Base-by-base conservation (phyloP, 2,113 vertebrate species). In the Salvelinus alpinus region DNA sequence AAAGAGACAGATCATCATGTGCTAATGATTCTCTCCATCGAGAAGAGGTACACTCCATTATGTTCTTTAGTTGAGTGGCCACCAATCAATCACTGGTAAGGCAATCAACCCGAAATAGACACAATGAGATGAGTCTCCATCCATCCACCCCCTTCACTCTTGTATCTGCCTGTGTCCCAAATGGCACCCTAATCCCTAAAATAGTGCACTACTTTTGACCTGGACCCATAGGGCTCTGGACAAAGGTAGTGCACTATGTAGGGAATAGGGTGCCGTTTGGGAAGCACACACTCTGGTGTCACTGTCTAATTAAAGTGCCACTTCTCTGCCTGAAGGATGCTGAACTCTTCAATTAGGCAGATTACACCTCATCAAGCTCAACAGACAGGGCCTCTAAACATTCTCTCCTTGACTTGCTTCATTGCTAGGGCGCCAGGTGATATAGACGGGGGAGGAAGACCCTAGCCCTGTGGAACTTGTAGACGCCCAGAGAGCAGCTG, bases 321-420 rank as follows among this genome's bases (percentile, higher is more conserved):
- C 51, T 70, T 66, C 6, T 78, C 73, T 72, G 70, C 74, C 80
- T 78, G 72, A 78, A 60, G 62, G 78, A 66, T 71, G 80, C 82
- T 80, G 65, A 24, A 29, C 20, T 9, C 22, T 71, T 57, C 69
- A 79, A 14, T 76, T 67, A 72, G 77, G 79, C 77, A 88, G 74
- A 88, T 88, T 86, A 85, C 51, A 77, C 79, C 75, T 77, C 86
- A 84, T 91, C 82, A 86, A 79, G 78, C 84, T 84, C 80, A 85
- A 79, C 78, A 77, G 60, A 44, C 38, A 44, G 38, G 38, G 38
- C 38, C 38, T 44, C 8, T 44, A 44, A 44, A 44, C 38, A 44
- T 44, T 44, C 38, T 44, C 38, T 44, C 38, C 8, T 11, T 44
- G 38, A 44, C 38, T 44, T 44, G 38, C 38, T 44, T 44, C 38